These are phyloP conservation scores for Osmerus mordax DNA, from an alignment of 2,113 vertebrate genomes.

Conservation along the genomic window DNA sequence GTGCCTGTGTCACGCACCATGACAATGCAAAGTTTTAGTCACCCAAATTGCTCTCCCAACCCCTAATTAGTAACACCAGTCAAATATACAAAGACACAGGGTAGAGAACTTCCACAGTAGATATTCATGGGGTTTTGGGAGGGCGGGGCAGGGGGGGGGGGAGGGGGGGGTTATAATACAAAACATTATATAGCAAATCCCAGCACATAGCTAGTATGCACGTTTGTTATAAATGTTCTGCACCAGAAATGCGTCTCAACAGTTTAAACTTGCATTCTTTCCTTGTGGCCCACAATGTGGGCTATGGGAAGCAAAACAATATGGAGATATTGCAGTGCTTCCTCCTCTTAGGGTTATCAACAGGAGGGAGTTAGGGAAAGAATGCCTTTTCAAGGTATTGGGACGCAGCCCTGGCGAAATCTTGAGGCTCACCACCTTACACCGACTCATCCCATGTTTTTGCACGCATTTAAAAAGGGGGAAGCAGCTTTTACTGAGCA, in stretches of 20 bases:
- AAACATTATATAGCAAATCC: conserved; percentile 4
- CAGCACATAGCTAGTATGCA: not conserved
- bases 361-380: not conserved
- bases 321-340: not conserved
- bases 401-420: not conserved
- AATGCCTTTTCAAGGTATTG: not conserved
- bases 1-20: too few species aligned
- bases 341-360: not conserved
- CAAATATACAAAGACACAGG: too few species aligned
- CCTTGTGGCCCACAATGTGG: not conserved
- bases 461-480: not conserved
- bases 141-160: too few species aligned
- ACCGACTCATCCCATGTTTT: conserved; percentile 3
- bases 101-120: too few species aligned
- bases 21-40: too few species aligned
- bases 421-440: not conserved
- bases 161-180: not conserved
- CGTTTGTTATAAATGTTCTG: conserved; percentile 6
- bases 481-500: conserved; percentile 11
- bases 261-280: not conserved
- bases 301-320: too few species aligned
- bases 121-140: too few species aligned
- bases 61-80: too few species aligned
- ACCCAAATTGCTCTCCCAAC: too few species aligned
- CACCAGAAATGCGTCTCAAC: not conserved